These are phyloP conservation scores for Morus bassanus DNA, from an alignment of 2,797 vertebrate genomes.

Conservation along the genomic window DNA sequence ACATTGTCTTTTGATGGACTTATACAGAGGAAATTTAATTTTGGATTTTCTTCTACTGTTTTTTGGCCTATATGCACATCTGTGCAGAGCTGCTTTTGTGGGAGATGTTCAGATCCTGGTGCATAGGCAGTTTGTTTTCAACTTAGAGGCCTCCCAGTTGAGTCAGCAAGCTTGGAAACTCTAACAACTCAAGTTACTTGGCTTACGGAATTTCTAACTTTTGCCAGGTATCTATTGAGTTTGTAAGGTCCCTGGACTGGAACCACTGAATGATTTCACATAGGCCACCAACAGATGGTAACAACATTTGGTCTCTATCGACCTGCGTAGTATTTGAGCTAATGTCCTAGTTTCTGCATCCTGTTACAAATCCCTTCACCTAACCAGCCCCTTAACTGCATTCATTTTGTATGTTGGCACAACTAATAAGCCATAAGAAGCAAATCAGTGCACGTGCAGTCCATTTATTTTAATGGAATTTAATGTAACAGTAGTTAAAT, in stretches of 20 bases:
- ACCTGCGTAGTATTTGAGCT: conserved; percentile 10
- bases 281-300: conserved; percentile 42
- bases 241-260: conserved; percentile 5
- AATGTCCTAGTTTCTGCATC: conserved; percentile 32
- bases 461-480: not conserved
- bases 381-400: not conserved
- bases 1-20: not conserved
- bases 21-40: not conserved
- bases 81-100: not conserved
- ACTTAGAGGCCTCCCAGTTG: not conserved
- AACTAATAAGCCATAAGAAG: not conserved
- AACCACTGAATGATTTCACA: conserved; percentile 36
- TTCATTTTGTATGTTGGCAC: not conserved
- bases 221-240: conserved; percentile 22
- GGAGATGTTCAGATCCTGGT: not conserved
- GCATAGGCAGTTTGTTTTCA: not conserved
- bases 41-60: not conserved
- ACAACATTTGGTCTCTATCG: conserved; percentile 47
- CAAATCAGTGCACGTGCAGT: not conserved
- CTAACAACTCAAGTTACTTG: not conserved
- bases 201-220: not conserved
- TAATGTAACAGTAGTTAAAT: not conserved
- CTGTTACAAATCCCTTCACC: conserved; percentile 15
- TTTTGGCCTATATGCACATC: not conserved
- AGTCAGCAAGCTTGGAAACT: not conserved